Evolutionary conservation across 2,797 vertebrate species (phyloP).

Genomic region (Catharus ustulatus): DNA sequence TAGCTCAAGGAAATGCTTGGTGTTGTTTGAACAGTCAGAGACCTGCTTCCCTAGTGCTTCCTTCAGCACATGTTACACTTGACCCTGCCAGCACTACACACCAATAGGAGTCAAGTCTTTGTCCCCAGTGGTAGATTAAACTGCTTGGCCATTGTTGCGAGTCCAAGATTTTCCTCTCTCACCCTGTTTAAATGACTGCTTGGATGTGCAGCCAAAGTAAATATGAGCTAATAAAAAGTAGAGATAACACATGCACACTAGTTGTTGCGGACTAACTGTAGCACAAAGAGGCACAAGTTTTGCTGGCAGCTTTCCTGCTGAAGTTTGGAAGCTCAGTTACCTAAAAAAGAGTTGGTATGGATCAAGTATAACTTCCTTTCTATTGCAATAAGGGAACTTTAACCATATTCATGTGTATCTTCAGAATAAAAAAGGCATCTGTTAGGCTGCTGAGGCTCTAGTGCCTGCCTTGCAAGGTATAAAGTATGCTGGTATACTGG

Average conservation of each 20-base stretch:
- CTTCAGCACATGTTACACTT: constrained; percentile 25
- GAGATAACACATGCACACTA: not conserved
- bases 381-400: not conserved
- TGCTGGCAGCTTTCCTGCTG: not conserved
- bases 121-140: constrained; percentile 54
- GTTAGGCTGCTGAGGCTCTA: not conserved
- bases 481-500: too few relatives aligned
- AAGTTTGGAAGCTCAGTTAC: not conserved
- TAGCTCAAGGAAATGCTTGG: constrained; percentile 43
- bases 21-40: not conserved
- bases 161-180: constrained; percentile 62
- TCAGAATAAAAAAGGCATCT: not conserved
- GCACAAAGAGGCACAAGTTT: not conserved
- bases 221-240: constrained; percentile 45
- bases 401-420: not conserved
- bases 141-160: constrained; percentile 37
- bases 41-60: constrained; percentile 64
- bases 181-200: constrained; percentile 3
- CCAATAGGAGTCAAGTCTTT: constrained; percentile 49
- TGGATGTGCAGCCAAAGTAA: constrained; percentile 53
- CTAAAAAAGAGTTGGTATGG: not conserved
- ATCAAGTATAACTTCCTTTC: not conserved
- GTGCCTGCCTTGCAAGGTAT: not conserved
- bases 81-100: constrained; percentile 2
- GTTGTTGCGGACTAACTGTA: not conserved